Conservation (phyloP, 2,797 vertebrate genomes). For the Tauraco hartlaubi region DNA sequence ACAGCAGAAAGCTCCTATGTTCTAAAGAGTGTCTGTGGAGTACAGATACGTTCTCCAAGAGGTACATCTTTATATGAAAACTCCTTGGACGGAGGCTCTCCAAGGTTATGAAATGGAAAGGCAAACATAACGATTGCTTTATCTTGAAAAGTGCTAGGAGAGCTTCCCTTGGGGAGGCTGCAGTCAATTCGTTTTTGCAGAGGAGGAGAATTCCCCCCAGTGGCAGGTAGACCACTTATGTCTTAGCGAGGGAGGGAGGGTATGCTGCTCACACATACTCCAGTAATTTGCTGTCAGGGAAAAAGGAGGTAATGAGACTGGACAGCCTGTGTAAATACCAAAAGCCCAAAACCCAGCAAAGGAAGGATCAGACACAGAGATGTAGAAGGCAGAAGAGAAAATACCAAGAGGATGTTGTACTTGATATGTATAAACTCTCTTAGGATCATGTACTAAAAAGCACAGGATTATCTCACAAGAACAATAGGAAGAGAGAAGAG, state of each 20-base stretch:
- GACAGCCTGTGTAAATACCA: slow-evolving; percentile 35
- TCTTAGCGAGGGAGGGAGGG: not conserved
- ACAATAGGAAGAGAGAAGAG: not conserved
- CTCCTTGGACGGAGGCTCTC: not conserved
- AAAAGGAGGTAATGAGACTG: slow-evolving; percentile 22
- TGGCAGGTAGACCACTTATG: slow-evolving; percentile 1
- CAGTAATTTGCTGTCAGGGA: slow-evolving; percentile 4
- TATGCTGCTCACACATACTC: not conserved
- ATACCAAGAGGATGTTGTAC: not conserved
- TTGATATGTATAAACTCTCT: not conserved
- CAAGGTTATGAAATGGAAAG: slow-evolving; percentile 38
- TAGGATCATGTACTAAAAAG: not conserved
- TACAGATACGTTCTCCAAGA: not conserved
- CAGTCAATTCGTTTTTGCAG: slow-evolving; percentile 36
- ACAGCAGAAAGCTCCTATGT: not conserved
- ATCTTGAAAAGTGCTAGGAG: slow-evolving; percentile 12
- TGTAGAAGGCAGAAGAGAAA: not conserved
- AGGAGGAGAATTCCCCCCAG: not conserved
- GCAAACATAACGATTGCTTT: not conserved
- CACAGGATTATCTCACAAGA: not conserved
- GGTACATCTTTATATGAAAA: not conserved
- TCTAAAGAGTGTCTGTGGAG: not conserved
- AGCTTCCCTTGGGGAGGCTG: not conserved
- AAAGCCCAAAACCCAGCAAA: slow-evolving; percentile 21
- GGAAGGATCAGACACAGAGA: not conserved